These are phyloP conservation scores for Chalcis sispes DNA, from an alignment of 2,888 invertebrate species.

Conservation along the genomic window DNA sequence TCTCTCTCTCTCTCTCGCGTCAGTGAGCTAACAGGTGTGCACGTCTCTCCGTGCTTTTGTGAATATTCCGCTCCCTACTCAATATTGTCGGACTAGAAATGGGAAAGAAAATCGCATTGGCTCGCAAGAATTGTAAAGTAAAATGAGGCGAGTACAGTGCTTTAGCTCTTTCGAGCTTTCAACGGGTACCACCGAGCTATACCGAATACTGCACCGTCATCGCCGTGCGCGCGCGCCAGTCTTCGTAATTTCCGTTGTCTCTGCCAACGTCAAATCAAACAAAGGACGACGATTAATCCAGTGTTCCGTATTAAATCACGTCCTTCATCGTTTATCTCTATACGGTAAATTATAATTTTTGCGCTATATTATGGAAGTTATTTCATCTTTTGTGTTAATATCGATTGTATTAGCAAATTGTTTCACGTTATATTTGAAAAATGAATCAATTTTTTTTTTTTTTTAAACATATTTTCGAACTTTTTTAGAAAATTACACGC, in stretches of 20 bases:
- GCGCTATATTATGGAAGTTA: too few relatives aligned
- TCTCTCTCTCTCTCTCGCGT: too few relatives aligned
- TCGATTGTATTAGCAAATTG: too few relatives aligned
- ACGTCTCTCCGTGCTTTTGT: background rate
- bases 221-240: background rate
- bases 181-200: background rate
- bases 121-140: conserved; percentile 70
- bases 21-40: conserved; percentile 44
- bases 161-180: background rate
- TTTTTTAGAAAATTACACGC: too few relatives aligned
- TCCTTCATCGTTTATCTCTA: too few relatives aligned
- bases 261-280: background rate
- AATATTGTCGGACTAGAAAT: conserved; percentile 70
- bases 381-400: too few relatives aligned
- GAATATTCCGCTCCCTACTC: conserved; percentile 45
- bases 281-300: background rate
- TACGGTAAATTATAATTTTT: too few relatives aligned
- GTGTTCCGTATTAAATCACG: too few relatives aligned
- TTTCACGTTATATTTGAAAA: too few relatives aligned
- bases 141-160: conserved; percentile 66
- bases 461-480: too few relatives aligned
- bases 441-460: too few relatives aligned
- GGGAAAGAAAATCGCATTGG: conserved; percentile 71
- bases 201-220: background rate
- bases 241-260: background rate